Conservation (phyloP, 2,113 vertebrate genomes). For the Clarias gariepinus region DNA sequence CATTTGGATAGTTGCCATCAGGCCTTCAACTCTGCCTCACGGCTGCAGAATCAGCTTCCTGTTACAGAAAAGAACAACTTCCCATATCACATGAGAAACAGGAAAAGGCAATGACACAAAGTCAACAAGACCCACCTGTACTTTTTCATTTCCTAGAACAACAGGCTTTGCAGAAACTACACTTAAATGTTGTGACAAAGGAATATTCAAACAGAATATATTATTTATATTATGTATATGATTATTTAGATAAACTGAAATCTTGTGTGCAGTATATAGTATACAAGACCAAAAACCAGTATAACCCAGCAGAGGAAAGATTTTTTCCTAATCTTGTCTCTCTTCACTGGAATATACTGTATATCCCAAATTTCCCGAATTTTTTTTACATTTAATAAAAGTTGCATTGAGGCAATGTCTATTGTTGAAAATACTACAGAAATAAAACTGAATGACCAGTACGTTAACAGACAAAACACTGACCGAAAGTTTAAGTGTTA, state of each 20-base stretch:
- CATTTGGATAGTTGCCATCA: conserved; percentile 1
- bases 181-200: background rate
- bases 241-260: background rate
- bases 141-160: conserved; percentile 22
- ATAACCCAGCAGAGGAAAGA: background rate
- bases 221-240: too few relatives aligned
- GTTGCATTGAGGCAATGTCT: background rate
- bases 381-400: too few relatives aligned
- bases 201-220: background rate
- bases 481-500: background rate
- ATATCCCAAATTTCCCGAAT: background rate
- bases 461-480: background rate
- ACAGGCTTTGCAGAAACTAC: conserved; percentile 2
- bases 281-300: background rate
- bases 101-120: conserved; percentile 45
- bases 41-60: conserved; percentile 37
- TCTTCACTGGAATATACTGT: background rate
- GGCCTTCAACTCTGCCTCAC: background rate
- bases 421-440: background rate
- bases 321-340: background rate
- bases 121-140: conserved; percentile 50
- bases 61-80: conserved; percentile 47
- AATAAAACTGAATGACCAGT: background rate
- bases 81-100: conserved; percentile 49
- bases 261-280: background rate